phyloP scores from a whole-genome alignment of 2,113 vertebrate genomes.

The Trichomycterus rosablanca region DNA sequence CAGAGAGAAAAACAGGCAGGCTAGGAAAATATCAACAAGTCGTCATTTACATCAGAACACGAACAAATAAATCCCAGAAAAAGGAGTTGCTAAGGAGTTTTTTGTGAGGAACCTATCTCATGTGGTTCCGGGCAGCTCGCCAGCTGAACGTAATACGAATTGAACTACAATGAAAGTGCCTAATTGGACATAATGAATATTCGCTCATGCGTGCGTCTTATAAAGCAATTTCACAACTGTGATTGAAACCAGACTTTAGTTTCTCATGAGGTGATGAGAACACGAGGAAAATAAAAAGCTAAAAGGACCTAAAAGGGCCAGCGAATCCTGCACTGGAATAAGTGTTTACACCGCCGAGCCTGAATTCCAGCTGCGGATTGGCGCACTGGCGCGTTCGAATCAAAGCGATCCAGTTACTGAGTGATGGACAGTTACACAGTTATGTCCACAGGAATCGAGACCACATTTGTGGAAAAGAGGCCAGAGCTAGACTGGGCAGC shows the following conservation, averaged over 20 bases:
- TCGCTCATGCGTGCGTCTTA: constrained; percentile 78
- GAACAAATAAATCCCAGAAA: constrained; percentile 59
- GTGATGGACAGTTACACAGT: constrained; percentile 3
- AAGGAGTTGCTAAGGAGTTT: constrained; percentile 60
- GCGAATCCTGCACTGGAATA: constrained; percentile 69
- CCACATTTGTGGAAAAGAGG: constrained; percentile 10
- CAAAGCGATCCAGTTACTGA: constrained; percentile 54
- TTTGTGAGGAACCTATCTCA: constrained; percentile 72
- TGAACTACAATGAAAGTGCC: constrained; percentile 80
- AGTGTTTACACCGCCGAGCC: constrained; percentile 72
- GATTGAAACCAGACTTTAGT: constrained; percentile 84
- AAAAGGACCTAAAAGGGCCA: constrained; percentile 72
- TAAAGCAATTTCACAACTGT: constrained; percentile 82
- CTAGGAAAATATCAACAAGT: constrained; percentile 64
- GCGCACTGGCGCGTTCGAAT: constrained; percentile 55
- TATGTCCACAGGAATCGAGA: constrained; percentile 7
- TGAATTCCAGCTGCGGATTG: constrained; percentile 61
- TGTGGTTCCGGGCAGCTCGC: constrained; percentile 72
- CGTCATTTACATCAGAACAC: constrained; percentile 64
- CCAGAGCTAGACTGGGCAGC: background rate
- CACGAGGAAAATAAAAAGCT: constrained; percentile 50
- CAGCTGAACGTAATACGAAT: constrained; percentile 77
- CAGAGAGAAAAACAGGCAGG: constrained; percentile 22
- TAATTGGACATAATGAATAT: constrained; percentile 85
- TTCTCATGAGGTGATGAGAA: constrained; percentile 53